Evolutionary conservation across 1,140 invertebrate species (phyloP), one percentile per base, ranked within the genome.

Genomic region (Heliconius hermathena): DNA sequence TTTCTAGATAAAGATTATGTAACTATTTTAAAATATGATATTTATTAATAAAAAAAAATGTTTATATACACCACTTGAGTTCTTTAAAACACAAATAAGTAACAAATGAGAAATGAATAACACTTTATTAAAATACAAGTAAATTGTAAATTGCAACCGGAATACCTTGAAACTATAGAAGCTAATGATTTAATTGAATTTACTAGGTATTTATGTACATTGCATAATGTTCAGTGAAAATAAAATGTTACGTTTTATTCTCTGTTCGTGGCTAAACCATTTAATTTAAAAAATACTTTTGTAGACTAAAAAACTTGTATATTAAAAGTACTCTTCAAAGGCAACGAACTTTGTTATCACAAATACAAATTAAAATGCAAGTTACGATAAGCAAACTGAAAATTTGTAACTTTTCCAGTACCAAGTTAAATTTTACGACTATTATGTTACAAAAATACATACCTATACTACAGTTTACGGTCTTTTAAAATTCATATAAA

Each of bases 281-380:
- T 46, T n/a, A 26, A 66, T 26, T 66, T 16, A 22, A 22, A n/a
- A n/a, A 22, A 9, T 60, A 60, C 20, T 26, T 60, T 22, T 22
- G 20, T 22, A 60, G n/a, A 60, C 49, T 52, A 52, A 26, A 36
- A 60, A 60, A 60, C 54, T 22, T 22, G 1, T 60, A 60, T 60
- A 60, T 3, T 60, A 8, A 22, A 57, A 13, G 9, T 38, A 74
- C 49, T 66, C 26, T 76, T 46, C 46, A 33, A 60, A 33, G 74
- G 70, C 22, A 76, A 76, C 33, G 57, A 76, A 57, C 74, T 18
- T 3, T 29, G 36, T 70, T 76, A 76, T 76, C 74, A 22, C 36
- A 46, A 76, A 26, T 20, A 41, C 74, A 16, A 76, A 76, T 70
- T 76, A 70, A 66, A 60, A 76, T 76, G 74, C 60, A 76, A 60